Percentiles rank a stretch among this genome's conserved stretches.
Conservation (phyloP, 2,797 vertebrate species). For the Hydrolagus colliei region DNA sequence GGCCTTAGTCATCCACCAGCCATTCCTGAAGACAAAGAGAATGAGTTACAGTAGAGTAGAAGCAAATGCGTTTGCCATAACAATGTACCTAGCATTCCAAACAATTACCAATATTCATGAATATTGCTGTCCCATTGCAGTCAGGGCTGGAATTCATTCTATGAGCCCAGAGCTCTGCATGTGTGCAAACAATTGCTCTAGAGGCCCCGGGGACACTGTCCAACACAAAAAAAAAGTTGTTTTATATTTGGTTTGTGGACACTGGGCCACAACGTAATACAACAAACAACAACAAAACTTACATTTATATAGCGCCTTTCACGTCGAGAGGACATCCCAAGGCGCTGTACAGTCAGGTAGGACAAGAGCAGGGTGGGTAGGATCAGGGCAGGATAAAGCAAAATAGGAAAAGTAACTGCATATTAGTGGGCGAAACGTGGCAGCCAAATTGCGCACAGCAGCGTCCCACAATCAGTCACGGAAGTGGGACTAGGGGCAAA, state of each 20-base stretch:
- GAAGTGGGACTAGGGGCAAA: no score
- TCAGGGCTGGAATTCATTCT: neutral
- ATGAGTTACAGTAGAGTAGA: constrained; percentile 3
- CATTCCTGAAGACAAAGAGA: constrained; percentile 10
- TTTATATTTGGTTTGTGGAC: neutral
- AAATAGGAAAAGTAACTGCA: no score
- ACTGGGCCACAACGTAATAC: neutral
- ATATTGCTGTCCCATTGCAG: no score
- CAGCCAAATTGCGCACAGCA: no score
- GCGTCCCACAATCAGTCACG: no score
- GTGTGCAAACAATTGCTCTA: neutral
- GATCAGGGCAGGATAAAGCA: no score
- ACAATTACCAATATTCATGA: neutral
- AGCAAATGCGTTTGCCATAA: neutral
- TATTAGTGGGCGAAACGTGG: no score
- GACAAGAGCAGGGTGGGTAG: no score
- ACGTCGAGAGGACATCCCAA: no score
- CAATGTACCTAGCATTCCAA: neutral
- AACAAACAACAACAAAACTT: no score
- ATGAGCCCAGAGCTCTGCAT: neutral
- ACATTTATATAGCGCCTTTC: no score
- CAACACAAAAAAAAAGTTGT: neutral
- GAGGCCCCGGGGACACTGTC: neutral
- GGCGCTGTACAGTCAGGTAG: no score
- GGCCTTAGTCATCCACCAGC: constrained; percentile 11